Evolutionary conservation across 2,888 invertebrate genomes (phyloP).

Genomic region (Eledona agricola): DNA sequence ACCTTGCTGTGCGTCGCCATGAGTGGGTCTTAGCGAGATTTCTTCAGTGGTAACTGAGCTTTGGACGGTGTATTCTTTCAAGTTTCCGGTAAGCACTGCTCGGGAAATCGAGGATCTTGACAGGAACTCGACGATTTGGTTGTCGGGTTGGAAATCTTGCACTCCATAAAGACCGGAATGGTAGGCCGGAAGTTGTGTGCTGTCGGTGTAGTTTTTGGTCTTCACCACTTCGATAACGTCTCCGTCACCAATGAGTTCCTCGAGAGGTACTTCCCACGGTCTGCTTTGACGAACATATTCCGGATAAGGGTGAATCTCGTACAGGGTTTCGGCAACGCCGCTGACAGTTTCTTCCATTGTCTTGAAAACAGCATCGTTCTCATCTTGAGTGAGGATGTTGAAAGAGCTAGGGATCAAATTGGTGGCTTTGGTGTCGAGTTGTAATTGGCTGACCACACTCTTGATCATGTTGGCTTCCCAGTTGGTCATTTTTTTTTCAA

Average conservation of each 20-base stretch:
- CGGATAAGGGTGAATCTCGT: slow-evolving; percentile 70
- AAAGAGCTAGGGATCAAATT: slow-evolving; percentile 66
- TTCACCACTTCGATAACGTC: slow-evolving; percentile 70
- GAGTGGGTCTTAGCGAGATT: slow-evolving; percentile 68
- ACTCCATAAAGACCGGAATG: slow-evolving; percentile 70
- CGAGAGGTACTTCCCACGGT: slow-evolving; percentile 66
- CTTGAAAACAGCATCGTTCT: slow-evolving; percentile 67
- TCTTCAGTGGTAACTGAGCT: slow-evolving; percentile 71
- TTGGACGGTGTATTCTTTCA: slow-evolving; percentile 70
- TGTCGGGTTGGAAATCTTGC: slow-evolving; percentile 53
- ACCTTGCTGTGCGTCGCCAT: slow-evolving; percentile 69
- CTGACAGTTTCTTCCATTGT: slow-evolving; percentile 76
- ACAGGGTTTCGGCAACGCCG: slow-evolving; percentile 74
- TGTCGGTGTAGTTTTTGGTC: slow-evolving; percentile 70
- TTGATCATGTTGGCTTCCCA: slow-evolving; percentile 77
- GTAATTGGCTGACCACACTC: slow-evolving; percentile 74
- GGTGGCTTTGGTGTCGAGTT: slow-evolving; percentile 69
- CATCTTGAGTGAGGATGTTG: slow-evolving; percentile 57
- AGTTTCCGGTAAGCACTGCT: slow-evolving; percentile 67
- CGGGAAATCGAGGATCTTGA: slow-evolving; percentile 68
- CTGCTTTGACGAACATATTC: slow-evolving; percentile 63
- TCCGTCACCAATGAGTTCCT: slow-evolving; percentile 62
- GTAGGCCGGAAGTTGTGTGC: slow-evolving; percentile 70
- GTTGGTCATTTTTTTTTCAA: slow-evolving; percentile 67
- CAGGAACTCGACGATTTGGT: slow-evolving; percentile 57